These are phyloP conservation scores for Odocoileus virginianus DNA, from an alignment of 2,113 vertebrate species.

Conservation along the genomic window DNA sequence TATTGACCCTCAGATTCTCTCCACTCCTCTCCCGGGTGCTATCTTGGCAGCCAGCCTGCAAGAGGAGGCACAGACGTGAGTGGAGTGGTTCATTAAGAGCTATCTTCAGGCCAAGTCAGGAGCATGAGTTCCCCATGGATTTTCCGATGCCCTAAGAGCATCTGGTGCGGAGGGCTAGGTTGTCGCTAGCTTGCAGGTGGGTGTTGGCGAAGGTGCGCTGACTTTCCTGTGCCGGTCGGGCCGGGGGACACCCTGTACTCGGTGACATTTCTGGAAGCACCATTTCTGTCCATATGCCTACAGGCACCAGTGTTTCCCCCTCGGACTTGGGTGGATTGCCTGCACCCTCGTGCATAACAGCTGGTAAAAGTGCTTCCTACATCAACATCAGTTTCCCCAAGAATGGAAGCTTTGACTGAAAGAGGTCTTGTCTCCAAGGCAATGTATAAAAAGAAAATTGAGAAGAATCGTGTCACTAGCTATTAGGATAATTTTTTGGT, in stretches of 20 bases:
- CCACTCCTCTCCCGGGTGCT: rapidly evolving
- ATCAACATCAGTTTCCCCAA: slow-evolving; percentile 28
- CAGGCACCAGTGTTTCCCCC: slow-evolving; percentile 46
- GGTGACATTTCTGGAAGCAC: slow-evolving; percentile 44
- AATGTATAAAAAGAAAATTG: neutral
- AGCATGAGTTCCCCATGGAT: rapidly evolving
- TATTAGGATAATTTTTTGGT: neutral
- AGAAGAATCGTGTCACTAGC: neutral
- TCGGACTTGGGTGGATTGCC: slow-evolving; percentile 43
- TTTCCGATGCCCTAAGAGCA: neutral
- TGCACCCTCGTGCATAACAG: slow-evolving; percentile 21
- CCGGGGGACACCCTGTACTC: neutral
- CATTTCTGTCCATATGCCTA: slow-evolving; percentile 58
- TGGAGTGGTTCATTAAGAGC: neutral
- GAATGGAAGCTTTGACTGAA: neutral
- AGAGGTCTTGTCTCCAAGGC: slow-evolving; percentile 34
- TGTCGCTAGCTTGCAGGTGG: slow-evolving; percentile 21
- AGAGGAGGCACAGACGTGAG: neutral
- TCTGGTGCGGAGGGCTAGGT: neutral
- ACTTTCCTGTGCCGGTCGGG: neutral
- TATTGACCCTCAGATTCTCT: neutral
- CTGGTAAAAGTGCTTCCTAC: neutral
- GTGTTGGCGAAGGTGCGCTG: neutral
- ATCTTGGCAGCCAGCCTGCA: neutral
- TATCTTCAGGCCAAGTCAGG: neutral